A percentile compares a stretch with the other conserved stretches of the same genome.
These are phyloP conservation scores for Chaetodon trifascialis DNA, from an alignment of 2,113 vertebrate species.

Conservation along the genomic window DNA sequence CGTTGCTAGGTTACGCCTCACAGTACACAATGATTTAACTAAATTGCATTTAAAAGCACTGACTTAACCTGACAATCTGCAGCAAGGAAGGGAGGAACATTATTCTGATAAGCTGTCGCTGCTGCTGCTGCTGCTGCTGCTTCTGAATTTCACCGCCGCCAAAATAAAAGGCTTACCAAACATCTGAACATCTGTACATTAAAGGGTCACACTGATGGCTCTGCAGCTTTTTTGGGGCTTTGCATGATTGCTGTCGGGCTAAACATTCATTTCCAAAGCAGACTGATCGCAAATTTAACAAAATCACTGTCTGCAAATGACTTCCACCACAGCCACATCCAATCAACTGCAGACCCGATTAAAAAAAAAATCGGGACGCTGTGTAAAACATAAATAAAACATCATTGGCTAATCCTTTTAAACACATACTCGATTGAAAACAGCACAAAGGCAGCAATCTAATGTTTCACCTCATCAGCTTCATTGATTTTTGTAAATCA, in stretches of 20 bases:
- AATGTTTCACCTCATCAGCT: too few species aligned
- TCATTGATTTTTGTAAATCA: too few species aligned
- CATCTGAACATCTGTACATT: neutral
- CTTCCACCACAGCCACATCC: neutral
- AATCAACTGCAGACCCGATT: neutral
- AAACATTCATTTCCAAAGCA: neutral
- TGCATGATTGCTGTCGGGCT: neutral
- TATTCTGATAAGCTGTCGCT: constrained; percentile 15
- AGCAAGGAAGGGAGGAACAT: neutral
- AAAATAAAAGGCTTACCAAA: constrained; percentile 15
- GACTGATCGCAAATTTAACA: neutral
- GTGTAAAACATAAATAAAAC: too few species aligned
- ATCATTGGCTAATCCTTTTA: too few species aligned
- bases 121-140: constrained; percentile 4
- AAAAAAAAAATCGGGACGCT: too few species aligned
- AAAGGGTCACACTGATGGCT: neutral
- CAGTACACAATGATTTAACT: constrained; percentile 51
- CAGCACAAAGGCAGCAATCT: too few species aligned
- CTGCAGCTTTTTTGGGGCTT: neutral
- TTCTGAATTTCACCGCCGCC: neutral
- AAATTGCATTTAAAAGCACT: constrained; percentile 53
- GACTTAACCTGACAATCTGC: constrained; percentile 5
- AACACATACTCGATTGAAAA: too few species aligned
- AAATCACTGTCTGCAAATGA: neutral
- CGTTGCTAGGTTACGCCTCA: constrained; percentile 70